phyloP scores from a whole-genome alignment of 2,888 invertebrate genomes.

The Torymus auratus region DNA sequence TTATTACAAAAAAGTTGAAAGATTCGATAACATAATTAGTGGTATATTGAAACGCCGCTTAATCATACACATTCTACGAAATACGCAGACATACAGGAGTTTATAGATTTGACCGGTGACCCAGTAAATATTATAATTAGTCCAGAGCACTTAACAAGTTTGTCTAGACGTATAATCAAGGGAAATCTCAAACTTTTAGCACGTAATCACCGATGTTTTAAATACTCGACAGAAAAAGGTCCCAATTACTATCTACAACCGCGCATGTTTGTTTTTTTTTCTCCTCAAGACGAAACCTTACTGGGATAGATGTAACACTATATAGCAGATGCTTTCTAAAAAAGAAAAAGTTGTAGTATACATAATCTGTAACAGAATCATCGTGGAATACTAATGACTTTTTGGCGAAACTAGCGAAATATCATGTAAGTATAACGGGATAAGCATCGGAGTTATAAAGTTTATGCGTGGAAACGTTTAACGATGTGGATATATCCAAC shows the following conservation, averaged over 20 bases:
- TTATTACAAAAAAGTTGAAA: too few relatives aligned
- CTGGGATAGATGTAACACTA: background rate
- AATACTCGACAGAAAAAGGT: too few relatives aligned
- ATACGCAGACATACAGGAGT: background rate
- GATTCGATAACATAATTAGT: too few relatives aligned
- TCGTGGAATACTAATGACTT: conserved; percentile 14
- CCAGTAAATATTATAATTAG: conserved; percentile 21
- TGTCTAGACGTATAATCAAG: conserved; percentile 1
- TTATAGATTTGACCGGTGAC: conserved; percentile 9
- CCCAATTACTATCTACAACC: too few relatives aligned
- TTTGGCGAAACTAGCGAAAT: conserved; percentile 38
- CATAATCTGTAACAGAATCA: conserved; percentile 1
- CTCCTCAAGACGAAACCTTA: too few relatives aligned
- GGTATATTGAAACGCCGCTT: too few relatives aligned
- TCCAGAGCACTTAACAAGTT: background rate
- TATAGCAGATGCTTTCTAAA: conserved; percentile 30
- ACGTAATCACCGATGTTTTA: too few relatives aligned
- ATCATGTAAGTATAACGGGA: conserved; percentile 27
- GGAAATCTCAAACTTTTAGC: background rate
- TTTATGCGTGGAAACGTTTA: conserved; percentile 28
- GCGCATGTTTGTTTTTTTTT: background rate
- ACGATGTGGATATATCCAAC: conserved; percentile 6
- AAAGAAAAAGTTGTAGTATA: background rate
- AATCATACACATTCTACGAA: background rate
- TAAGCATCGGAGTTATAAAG: conserved; percentile 26